Evolutionary conservation across 2,797 vertebrate genomes (phyloP), one percentile per base, ranked within the genome.

Genomic region (Chiroxiphia lanceolata): DNA sequence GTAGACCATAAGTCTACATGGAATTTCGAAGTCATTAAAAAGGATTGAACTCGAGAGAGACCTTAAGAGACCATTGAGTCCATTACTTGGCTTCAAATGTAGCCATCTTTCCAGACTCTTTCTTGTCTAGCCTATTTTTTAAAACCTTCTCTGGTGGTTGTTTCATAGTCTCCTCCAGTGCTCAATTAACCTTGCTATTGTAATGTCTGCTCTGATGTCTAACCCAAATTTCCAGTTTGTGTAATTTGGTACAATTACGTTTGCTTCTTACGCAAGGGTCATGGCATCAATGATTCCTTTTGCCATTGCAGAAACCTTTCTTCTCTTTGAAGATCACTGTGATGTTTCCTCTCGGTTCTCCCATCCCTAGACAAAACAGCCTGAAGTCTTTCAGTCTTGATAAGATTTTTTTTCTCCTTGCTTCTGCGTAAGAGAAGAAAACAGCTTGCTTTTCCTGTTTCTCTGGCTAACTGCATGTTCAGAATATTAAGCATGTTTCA

Each of bases 181-280:
- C 76, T 87, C 76, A 86, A 19, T 93, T 83, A 87, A 72, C 83
- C 50, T 90, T 96, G 91, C 65, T 91, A 10, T 68, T 75, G 38
- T 89, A 87, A 80, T 17, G 20, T 78, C 38, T 95, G 27, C 64
- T 86, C 84, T 86, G 54, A 75, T 83, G 61, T 75, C 79, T 89
- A 91, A 91, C 82, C 84, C 85, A 75, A 94, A 94, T 93, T 87
- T 91, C 45, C 34, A 47, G 61, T 89, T 86, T 75, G 57, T 85
- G 44, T 90, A 57, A 91, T 78, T 94, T 75, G 33, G 61, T 83
- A 22, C 34, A 61, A 74, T 86, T 94, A 70, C 8, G 2, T 84
- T 88, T 71, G 25, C 50, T 95, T 50, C 47, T 93, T 91, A 91
- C 0, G 0, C 54, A 90, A 67, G 83, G 69, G 69, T 94, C 9